Evolutionary conservation across 2,113 vertebrate genomes (phyloP).

Genomic region (Mormyrus lacerda): DNA sequence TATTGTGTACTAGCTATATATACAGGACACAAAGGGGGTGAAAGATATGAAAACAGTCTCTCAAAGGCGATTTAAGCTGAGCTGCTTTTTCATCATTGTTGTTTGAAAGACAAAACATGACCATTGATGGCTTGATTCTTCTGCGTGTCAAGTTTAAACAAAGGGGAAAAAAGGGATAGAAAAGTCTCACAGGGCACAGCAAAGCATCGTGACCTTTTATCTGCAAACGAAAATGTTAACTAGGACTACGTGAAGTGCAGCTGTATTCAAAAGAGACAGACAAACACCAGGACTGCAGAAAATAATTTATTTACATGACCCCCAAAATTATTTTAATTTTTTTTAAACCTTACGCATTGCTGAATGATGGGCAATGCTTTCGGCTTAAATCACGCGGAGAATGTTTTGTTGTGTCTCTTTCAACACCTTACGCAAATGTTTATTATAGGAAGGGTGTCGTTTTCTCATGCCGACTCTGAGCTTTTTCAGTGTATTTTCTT

Average conservation of each 20-base stretch:
- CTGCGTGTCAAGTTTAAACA: background rate
- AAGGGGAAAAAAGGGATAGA: background rate
- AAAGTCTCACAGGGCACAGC: background rate
- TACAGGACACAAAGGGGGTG: constrained; percentile 27
- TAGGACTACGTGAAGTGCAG: background rate
- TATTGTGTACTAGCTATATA: constrained; percentile 37
- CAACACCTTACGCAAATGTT: constrained; percentile 66
- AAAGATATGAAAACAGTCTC: constrained; percentile 36
- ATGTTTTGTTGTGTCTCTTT: constrained; percentile 56
- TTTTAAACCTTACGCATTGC: constrained; percentile 13
- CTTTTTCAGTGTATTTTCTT: constrained; percentile 56
- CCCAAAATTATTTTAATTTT: background rate
- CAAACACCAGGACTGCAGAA: background rate
- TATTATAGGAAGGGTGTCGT: constrained; percentile 63
- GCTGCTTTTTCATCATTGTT: constrained; percentile 19
- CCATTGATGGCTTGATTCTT: background rate
- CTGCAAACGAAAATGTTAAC: background rate
- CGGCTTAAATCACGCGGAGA: constrained; percentile 59
- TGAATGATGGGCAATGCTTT: constrained; percentile 27
- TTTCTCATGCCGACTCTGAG: constrained; percentile 56
- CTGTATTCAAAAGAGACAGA: background rate
- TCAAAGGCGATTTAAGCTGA: constrained; percentile 63
- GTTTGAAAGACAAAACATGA: background rate
- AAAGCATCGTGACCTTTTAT: background rate
- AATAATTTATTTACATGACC: background rate